phyloP scores from a whole-genome alignment of 2,113 vertebrate genomes.

The Grallaria varia region DNA sequence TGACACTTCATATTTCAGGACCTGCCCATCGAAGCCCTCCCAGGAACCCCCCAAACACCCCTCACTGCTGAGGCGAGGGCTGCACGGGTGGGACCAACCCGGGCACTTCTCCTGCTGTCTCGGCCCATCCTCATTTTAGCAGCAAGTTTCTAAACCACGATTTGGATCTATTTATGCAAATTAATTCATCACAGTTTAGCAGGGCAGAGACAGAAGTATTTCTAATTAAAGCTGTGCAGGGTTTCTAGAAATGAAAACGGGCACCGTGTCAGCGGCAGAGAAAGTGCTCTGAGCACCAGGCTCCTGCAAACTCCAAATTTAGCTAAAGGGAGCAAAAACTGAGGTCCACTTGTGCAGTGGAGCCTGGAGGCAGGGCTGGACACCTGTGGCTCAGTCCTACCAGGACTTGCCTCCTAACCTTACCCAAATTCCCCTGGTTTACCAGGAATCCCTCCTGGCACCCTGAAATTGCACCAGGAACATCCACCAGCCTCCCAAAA shows the following conservation, averaged over 20 bases:
- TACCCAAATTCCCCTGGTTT: not conserved
- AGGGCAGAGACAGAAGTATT: conserved; percentile 22
- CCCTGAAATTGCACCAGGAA: not conserved
- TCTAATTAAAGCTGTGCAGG: conserved; percentile 43
- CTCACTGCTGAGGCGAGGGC: fast-evolving
- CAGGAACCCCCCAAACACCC: fast-evolving
- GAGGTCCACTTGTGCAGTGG: fast-evolving
- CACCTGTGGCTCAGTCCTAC: not conserved
- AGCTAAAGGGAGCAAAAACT: not conserved
- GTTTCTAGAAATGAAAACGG: conserved; percentile 21
- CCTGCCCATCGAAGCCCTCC: fast-evolving
- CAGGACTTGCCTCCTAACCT: fast-evolving
- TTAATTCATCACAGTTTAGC: conserved; percentile 12
- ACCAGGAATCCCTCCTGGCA: not conserved
- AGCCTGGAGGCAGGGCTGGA: not conserved
- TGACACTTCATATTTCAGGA: fast-evolving
- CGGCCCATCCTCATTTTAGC: not conserved
- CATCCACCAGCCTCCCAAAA: not conserved
- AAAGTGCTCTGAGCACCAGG: not conserved
- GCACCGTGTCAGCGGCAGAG: not conserved
- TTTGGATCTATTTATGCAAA: conserved; percentile 3
- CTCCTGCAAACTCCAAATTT: not conserved
- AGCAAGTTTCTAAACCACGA: not conserved
- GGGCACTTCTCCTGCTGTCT: fast-evolving
- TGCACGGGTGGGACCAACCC: fast-evolving